Percentiles rank a stretch among this genome's conserved stretches.
phyloP scores from a whole-genome alignment of 1,140 invertebrate species.

The Paracyclopina nana region DNA sequence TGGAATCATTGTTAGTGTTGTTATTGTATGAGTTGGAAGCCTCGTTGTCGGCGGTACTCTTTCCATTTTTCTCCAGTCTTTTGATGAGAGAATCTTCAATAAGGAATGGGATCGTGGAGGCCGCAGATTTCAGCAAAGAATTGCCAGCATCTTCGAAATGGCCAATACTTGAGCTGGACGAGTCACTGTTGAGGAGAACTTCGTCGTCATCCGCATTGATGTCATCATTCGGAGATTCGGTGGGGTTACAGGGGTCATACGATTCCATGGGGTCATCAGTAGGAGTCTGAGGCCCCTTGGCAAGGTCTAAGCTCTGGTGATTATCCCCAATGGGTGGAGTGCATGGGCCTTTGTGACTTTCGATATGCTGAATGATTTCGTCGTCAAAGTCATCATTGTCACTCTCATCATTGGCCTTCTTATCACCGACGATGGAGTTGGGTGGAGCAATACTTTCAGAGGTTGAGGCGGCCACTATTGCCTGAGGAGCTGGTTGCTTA shows the following conservation, averaged over 20 bases:
- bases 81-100: not conserved
- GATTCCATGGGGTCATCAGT: not conserved
- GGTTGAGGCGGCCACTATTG: not conserved
- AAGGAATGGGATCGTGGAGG: conserved; percentile 1
- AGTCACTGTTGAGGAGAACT: not conserved
- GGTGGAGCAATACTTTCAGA: not conserved
- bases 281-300: conserved; percentile 9
- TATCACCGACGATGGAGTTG: not conserved
- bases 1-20: not conserved
- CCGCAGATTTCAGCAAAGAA: no score
- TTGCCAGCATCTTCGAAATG: not conserved
- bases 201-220: not conserved
- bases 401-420: not conserved
- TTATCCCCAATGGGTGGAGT: not conserved
- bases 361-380: conserved; percentile 4
- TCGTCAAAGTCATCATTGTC: not conserved
- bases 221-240: not conserved
- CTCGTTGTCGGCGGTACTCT: not conserved
- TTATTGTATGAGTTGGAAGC: not conserved
- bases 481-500: not conserved
- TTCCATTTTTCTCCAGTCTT: no score
- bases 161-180: not conserved
- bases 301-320: not conserved
- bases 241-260: conserved; percentile 13
- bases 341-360: conserved; percentile 6